Percentiles rank a stretch among this genome's conserved stretches.
Evolutionary conservation across 2,797 vertebrate species (phyloP).

Genomic region (Lacerta viridis): DNA sequence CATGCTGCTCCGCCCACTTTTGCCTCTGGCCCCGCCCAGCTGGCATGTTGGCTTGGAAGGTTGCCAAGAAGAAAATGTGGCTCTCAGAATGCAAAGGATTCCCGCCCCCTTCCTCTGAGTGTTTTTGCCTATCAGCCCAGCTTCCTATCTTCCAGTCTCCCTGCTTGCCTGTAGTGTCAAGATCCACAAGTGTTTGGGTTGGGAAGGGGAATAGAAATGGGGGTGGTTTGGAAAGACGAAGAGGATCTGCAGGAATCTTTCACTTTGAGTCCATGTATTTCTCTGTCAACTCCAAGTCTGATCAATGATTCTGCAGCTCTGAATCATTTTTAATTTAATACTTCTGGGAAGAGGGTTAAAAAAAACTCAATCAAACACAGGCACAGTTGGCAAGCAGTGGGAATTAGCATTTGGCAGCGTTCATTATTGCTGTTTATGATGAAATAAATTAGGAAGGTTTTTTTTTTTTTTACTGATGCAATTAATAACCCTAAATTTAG

Average conservation of each 20-base stretch:
- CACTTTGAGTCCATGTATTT: constrained; percentile 44
- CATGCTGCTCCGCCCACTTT: too few species aligned
- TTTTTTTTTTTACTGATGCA: constrained; percentile 74
- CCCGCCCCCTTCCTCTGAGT: not conserved
- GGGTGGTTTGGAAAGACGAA: not conserved
- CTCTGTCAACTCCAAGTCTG: constrained; percentile 59
- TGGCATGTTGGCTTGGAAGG: too few species aligned
- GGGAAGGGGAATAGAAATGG: not conserved
- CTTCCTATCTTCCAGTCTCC: not conserved
- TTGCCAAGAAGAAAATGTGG: too few species aligned
- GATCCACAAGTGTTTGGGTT: not conserved
- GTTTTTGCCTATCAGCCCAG: not conserved
- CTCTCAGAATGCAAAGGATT: not conserved
- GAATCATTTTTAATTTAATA: constrained; percentile 82
- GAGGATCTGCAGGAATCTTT: not conserved
- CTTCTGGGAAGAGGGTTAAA: constrained; percentile 74
- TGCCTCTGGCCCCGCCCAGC: too few species aligned
- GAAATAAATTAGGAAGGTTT: constrained; percentile 75
- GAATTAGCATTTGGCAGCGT: constrained; percentile 78
- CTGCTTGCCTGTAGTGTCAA: not conserved
- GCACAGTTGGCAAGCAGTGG: constrained; percentile 77
- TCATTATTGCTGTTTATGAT: constrained; percentile 79
- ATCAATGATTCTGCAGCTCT: constrained; percentile 74
- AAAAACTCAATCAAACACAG: constrained; percentile 66
- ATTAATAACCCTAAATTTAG: constrained; percentile 83